Evolutionary conservation across 92 coral and sea anemone genomes (phyloP), one percentile per base, ranked within the genome.

Genomic region (Porites divaricata): DNA sequence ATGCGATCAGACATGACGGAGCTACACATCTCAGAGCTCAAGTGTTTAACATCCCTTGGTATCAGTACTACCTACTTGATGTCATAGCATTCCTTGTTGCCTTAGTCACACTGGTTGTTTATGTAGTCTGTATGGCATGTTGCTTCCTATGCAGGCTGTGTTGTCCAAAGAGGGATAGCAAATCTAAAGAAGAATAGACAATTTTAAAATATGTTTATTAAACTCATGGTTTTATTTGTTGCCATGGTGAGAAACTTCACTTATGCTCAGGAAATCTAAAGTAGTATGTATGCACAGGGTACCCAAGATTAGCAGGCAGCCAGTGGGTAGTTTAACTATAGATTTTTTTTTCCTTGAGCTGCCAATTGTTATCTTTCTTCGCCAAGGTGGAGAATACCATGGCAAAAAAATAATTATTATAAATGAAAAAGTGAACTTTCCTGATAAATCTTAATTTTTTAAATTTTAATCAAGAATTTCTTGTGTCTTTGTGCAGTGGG

Each of bases 1-100:
- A 86, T 81, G 75, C 76, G 24, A 67, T 90, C 72, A 78, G 93
- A 80, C 88, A 90, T 59, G 90, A 61, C 0, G 67, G 89, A 75
- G 80, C 80, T 20, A 15, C 49, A 2, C 80, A 75, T 59, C 67
- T 75, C 58, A 75, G 67, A 35, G 51, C 19, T 67, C 68, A 71
- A 11, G 73, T 21, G 64, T 58, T 75, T 53, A 75, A 75, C 80
- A 75, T 75, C 65, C 80, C 63, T 75, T 75, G 80, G 80, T 75
- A 75, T 56, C 80, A 75, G 80, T 75, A 53, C 51, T 75, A 75
- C 80, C 52, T 75, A 15, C 63, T 75, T 53, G 80, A 75, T 53
- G 67, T 75, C 51, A 56, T 75, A 8, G 80, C 80, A 4, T 75
- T 75, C 63, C 80, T 75, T 56, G 65, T 75, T 28, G 78, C 75